phyloP scores from a whole-genome alignment of 1,140 invertebrate genomes.

The Oreohelix idahoensis region DNA sequence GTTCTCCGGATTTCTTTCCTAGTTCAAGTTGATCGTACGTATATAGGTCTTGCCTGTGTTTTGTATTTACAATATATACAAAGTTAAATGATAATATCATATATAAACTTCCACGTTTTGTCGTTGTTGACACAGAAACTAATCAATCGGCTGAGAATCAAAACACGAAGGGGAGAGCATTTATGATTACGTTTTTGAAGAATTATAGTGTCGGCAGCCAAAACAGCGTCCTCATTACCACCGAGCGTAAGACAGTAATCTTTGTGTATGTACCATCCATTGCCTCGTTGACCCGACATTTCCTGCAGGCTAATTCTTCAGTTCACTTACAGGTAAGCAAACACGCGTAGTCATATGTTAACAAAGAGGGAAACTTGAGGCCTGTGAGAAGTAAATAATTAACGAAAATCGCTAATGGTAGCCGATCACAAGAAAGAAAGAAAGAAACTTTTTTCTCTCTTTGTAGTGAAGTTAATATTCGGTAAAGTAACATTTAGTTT shows the following conservation, averaged over 20 bases:
- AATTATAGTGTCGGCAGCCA: background rate
- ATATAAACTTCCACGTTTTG: too few species aligned
- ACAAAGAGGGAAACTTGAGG: too few species aligned
- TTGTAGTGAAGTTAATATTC: too few species aligned
- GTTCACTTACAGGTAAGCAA: background rate
- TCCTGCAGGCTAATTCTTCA: background rate
- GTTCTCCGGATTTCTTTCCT: too few species aligned
- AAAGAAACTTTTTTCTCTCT: background rate
- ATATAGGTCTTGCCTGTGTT: too few species aligned
- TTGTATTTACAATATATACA: too few species aligned
- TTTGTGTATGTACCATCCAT: background rate
- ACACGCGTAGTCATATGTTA: background rate
- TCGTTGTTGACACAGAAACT: background rate
- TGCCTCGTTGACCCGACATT: background rate
- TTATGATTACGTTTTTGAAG: constrained; percentile 8
- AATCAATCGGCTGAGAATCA: background rate
- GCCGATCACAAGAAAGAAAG: too few species aligned
- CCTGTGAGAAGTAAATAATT: too few species aligned
- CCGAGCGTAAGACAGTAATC: background rate
- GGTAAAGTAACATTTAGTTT: too few species aligned
- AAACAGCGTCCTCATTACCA: constrained; percentile 9
- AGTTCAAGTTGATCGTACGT: too few species aligned
- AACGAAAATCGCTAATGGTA: too few species aligned
- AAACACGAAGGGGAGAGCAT: constrained; percentile 10
- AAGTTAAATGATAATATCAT: too few species aligned